phyloP scores from a whole-genome alignment of 2,113 vertebrate genomes.

The Eulemur rufifrons region DNA sequence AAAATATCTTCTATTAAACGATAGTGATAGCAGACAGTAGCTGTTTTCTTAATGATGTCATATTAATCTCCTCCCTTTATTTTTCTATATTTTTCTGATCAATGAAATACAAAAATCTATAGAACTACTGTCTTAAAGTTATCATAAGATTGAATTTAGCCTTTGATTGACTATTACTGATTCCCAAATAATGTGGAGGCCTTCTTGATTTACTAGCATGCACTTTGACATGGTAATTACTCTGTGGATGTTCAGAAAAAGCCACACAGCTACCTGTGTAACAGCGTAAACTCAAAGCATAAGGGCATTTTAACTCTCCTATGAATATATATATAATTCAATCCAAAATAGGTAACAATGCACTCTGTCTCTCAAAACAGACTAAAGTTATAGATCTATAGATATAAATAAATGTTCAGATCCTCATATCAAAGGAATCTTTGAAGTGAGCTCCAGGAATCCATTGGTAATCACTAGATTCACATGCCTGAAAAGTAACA shows the following conservation, averaged over 20 bases:
- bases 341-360: not conserved
- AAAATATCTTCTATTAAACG: slow-evolving; percentile 39
- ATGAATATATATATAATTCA: not conserved
- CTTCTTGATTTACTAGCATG: not conserved
- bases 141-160: not conserved
- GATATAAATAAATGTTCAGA: not conserved
- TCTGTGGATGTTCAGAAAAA: slow-evolving; percentile 11
- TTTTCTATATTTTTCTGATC: not conserved
- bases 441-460: slow-evolving; percentile 31
- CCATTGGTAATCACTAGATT: not conserved
- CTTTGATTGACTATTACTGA: not conserved
- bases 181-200: not conserved
- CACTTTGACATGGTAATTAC: not conserved
- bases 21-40: not conserved
- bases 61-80: not conserved
- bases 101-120: slow-evolving; percentile 32
- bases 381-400: not conserved
- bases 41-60: not conserved
- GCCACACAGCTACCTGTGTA: not conserved
- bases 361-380: not conserved
- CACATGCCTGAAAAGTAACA: not conserved
- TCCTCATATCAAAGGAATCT: not conserved
- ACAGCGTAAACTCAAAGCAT: not conserved
- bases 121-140: not conserved
- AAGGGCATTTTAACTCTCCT: not conserved